Conservation (phyloP, 2,113 vertebrate genomes). For the Pholis gunnellus region DNA sequence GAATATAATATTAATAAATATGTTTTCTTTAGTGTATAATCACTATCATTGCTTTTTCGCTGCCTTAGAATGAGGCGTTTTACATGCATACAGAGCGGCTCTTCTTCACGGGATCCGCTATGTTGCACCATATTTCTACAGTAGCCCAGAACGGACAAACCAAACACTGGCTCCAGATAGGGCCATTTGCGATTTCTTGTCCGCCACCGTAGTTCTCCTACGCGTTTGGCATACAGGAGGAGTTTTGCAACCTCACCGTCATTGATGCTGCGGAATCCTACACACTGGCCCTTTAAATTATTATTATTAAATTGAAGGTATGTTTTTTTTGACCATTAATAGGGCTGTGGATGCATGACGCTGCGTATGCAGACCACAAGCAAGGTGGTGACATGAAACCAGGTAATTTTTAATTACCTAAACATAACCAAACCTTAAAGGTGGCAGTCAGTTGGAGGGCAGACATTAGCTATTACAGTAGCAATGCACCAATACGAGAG, state of each 20-base stretch:
- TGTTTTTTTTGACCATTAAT: not conserved
- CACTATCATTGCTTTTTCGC: not conserved
- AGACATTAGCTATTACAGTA: not conserved
- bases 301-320: not conserved
- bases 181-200: not conserved
- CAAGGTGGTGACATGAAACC: not conserved
- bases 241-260: too few species aligned
- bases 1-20: not conserved
- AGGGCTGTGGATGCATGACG: not conserved
- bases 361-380: not conserved
- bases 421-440: not conserved
- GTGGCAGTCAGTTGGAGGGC: not conserved
- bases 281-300: not conserved
- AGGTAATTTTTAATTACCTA: not conserved
- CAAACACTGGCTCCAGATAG: too few species aligned
- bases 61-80: not conserved
- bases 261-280: too few species aligned
- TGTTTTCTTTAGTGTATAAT: not conserved
- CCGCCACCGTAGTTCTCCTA: too few species aligned
- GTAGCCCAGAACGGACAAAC: too few species aligned
- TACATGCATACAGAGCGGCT: too few species aligned
- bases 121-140: not conserved
- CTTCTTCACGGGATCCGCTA: too few species aligned
- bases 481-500: not conserved
- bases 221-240: too few species aligned